phyloP scores from a whole-genome alignment of 2,797 vertebrate species.

The Sarcophilus harrisii region DNA sequence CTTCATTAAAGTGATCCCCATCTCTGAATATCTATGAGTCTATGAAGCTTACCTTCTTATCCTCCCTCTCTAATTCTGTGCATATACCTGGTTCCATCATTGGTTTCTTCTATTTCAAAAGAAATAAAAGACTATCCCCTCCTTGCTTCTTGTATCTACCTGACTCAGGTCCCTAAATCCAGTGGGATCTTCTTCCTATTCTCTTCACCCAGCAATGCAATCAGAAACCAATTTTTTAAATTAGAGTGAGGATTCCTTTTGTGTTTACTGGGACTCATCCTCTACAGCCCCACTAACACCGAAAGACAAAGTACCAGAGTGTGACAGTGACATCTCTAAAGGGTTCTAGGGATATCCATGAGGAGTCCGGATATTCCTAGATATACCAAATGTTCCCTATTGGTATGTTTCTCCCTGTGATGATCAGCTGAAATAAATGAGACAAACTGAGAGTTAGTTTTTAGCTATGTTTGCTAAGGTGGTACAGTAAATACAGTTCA shows the following conservation, averaged over 20 bases:
- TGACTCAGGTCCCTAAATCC: neutral
- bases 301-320: neutral
- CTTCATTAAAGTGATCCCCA: neutral
- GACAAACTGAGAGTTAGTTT: neutral
- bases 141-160: neutral
- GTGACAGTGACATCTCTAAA: neutral
- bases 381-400: neutral
- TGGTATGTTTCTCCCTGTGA: neutral
- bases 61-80: neutral
- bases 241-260: neutral
- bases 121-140: neutral
- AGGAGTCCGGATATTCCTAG: neutral
- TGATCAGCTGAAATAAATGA: neutral
- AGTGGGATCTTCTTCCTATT: neutral
- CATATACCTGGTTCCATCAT: neutral
- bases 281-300: neutral
- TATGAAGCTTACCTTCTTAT: neutral
- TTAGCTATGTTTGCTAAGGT: neutral
- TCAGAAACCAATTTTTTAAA: neutral
- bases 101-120: neutral
- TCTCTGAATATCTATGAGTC: neutral
- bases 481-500: neutral
- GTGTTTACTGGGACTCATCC: neutral
- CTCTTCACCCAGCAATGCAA: neutral
- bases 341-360: neutral